phyloP scores from a whole-genome alignment of 1,140 invertebrate species.

The Bactericera cockerelli region DNA sequence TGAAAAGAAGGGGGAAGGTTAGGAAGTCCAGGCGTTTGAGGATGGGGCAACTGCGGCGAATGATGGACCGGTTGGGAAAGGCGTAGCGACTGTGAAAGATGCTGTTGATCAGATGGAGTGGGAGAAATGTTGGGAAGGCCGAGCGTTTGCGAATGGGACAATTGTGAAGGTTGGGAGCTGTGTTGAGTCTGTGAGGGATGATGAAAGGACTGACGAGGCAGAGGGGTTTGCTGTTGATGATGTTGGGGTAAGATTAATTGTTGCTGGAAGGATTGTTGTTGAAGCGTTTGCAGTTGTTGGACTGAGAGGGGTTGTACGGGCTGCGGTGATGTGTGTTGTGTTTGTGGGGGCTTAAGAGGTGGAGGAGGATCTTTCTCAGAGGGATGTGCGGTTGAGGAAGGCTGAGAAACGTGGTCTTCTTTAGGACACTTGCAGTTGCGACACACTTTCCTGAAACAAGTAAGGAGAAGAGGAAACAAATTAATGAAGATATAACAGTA shows the following conservation, averaged over 20 bases:
- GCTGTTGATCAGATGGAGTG: slow-evolving; percentile 1
- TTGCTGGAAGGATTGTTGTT: no score
- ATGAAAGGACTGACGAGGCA: not conserved
- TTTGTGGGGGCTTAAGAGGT: slow-evolving; percentile 19
- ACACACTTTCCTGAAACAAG: slow-evolving; percentile 45
- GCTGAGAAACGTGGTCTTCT: slow-evolving; percentile 39
- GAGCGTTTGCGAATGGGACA: no score
- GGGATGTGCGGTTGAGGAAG: slow-evolving; percentile 17
- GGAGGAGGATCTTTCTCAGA: slow-evolving; percentile 23
- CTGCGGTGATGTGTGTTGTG: slow-evolving; percentile 13
- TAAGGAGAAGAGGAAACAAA: not conserved
- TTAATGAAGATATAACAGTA: no score
- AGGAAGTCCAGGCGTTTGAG: no score
- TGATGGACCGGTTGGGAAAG: slow-evolving; percentile 1
- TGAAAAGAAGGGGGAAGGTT: no score
- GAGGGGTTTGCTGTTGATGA: not conserved
- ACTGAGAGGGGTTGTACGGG: slow-evolving; percentile 25
- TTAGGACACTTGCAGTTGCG: slow-evolving; percentile 51
- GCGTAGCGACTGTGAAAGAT: no score
- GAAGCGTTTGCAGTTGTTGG: slow-evolving; percentile 15
- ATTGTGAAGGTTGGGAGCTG: no score
- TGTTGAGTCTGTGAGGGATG: not conserved
- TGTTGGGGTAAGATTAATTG: no score
- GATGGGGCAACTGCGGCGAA: slow-evolving; percentile 7
- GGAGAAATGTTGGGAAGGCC: no score